Base-by-base conservation (phyloP, 2,113 vertebrate genomes). In the Willisornis vidua region DNA sequence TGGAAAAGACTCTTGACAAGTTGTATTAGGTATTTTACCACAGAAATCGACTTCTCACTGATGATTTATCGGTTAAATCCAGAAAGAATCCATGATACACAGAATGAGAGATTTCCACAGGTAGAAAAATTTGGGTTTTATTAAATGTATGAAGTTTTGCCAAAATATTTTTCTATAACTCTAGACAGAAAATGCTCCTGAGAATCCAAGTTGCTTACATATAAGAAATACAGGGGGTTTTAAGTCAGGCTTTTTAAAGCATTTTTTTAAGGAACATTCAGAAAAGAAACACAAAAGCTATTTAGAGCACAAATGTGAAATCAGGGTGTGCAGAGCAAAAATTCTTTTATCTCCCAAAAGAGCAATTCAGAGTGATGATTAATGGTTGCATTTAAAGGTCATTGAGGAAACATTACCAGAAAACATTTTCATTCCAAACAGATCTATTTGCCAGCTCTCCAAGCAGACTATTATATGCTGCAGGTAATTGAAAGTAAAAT, bases 401-500 rank as follows among this genome's bases (percentile, higher is more conserved):
- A 93, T 37, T 70, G 71, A 91, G 70, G n/a, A 96, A 94, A 79
- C 31, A 82, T 78, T 89, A 78, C 25, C 46, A 76, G 77, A 79
- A 95, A 91, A 95, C 13, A 93, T 79, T 87, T 91, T 59, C 49
- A 91, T 89, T 92, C 41, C 26, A 85, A 89, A 92, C 67, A 85
- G 37, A 87, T 51, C 28, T 82, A 79, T 96, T 85, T 89, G n/a
- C 45, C 10, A 82, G n/a, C 41, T 91, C 67, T 89, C 52, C 73
- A 89, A 87, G 28, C 26, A 89, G 54, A 54, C 46, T 79, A 73
- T 82, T 93, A 85, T 37, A 57, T 66, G 19, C 74, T 93, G 54
- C 58, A 91, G 62, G 67, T 93, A 96, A 94, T 66, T 90, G 80
- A 91, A 93, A 89, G 52, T 57, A 94, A 95, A 96, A 75, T 89